These are phyloP conservation scores for Clostera curtula DNA, from an alignment of 2,888 invertebrate species.

Conservation along the genomic window DNA sequence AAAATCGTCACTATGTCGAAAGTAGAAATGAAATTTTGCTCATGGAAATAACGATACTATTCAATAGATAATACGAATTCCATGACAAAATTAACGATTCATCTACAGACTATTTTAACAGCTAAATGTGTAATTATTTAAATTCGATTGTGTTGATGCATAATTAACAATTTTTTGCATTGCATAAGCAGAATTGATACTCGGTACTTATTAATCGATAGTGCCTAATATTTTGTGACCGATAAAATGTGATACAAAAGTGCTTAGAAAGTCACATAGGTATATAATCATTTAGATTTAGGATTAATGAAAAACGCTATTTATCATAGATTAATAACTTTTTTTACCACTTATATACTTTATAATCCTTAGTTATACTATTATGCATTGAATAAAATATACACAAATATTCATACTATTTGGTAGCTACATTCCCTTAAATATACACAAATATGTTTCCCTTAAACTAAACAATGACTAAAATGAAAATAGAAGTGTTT, in stretches of 20 bases:
- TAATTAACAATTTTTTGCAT: too few relatives aligned
- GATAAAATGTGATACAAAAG: too few relatives aligned
- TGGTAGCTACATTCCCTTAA: constrained; percentile 13
- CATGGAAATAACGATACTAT: constrained; percentile 63
- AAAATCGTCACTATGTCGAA: too few relatives aligned
- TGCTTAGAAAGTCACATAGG: too few relatives aligned
- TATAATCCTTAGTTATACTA: too few relatives aligned
- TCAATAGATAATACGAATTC: constrained; percentile 63
- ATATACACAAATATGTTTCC: constrained; percentile 17
- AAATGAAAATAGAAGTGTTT: constrained; percentile 70
- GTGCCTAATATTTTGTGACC: too few relatives aligned
- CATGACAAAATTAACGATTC: constrained; percentile 27
- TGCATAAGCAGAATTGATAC: too few relatives aligned
- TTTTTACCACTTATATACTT: neutral
- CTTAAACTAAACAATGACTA: constrained; percentile 43
- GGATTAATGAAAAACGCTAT: too few relatives aligned
- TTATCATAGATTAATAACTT: constrained; percentile 3
- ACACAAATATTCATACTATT: constrained; percentile 23
- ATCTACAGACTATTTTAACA: constrained; percentile 19
- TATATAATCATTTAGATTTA: too few relatives aligned
- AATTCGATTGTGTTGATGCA: too few relatives aligned
- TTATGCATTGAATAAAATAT: neutral
- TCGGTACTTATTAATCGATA: too few relatives aligned
- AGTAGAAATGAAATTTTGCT: constrained; percentile 22
- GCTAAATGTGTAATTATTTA: constrained; percentile 8